Evolutionary conservation across 2,888 invertebrate genomes (phyloP).

Genomic region (Caenorhabditis wallacei): DNA sequence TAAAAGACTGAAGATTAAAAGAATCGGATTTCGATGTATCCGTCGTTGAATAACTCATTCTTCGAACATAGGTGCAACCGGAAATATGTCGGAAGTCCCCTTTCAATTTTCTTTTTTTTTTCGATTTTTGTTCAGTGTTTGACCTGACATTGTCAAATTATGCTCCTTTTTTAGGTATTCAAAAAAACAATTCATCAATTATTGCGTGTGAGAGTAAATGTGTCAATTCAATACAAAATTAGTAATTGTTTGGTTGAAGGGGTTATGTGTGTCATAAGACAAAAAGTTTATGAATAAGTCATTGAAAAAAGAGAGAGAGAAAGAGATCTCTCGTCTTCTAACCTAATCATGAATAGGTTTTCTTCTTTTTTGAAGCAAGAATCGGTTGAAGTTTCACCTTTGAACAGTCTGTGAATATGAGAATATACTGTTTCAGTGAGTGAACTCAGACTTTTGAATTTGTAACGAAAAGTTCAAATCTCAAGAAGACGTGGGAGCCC

Average conservation of each 20-base stretch:
- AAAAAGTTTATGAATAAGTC: constrained; percentile 46
- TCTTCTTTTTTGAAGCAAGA: background rate
- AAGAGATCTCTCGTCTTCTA: background rate
- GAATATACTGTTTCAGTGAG: constrained; percentile 7
- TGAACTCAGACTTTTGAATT: background rate
- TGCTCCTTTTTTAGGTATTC: constrained; percentile 19
- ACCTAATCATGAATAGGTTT: constrained; percentile 37
- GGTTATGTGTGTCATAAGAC: constrained; percentile 50
- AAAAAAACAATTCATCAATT: constrained; percentile 43
- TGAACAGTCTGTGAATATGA: constrained; percentile 31
- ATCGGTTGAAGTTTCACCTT: constrained; percentile 37
- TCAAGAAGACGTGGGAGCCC: background rate
- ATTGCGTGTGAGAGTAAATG: constrained; percentile 6
- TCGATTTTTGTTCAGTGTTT: constrained; percentile 30
- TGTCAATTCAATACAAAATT: constrained; percentile 2
- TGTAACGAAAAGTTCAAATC: background rate
- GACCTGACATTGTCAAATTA: constrained; percentile 26
- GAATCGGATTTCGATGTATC: constrained; percentile 37
- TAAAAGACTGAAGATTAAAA: constrained; percentile 33
- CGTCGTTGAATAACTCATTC: constrained; percentile 15
- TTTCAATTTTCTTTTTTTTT: background rate
- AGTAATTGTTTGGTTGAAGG: constrained; percentile 49
- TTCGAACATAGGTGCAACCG: constrained; percentile 24
- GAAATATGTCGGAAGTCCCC: constrained; percentile 32
- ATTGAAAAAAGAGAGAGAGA: constrained; percentile 18